Evolutionary conservation across 1,140 invertebrate genomes (phyloP).

Genomic region (Dinoponera quadriceps): DNA sequence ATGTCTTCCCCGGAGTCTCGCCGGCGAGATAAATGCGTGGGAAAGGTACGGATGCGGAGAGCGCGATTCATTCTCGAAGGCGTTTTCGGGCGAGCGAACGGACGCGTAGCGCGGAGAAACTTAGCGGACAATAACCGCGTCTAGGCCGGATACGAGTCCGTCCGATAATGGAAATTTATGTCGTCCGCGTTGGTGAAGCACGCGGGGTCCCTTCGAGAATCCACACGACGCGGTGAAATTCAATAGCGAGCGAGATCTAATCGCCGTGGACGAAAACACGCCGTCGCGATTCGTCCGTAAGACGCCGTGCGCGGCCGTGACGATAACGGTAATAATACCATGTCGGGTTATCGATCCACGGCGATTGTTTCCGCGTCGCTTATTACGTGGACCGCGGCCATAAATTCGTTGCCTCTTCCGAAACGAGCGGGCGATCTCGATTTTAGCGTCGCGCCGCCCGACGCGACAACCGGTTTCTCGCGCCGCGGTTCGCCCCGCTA

Average conservation of each 20-base stretch:
- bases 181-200: constrained; percentile 36
- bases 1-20: background rate
- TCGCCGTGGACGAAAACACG: constrained; percentile 48
- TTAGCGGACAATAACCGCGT: constrained; percentile 63
- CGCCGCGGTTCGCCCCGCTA: background rate
- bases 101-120: background rate
- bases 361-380: constrained; percentile 44
- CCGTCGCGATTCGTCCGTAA: constrained; percentile 47
- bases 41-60: constrained; percentile 2
- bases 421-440: background rate
- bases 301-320: constrained; percentile 22
- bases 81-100: background rate
- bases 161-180: constrained; percentile 76
- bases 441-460: constrained; percentile 8
- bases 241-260: constrained; percentile 71
- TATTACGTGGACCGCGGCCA: background rate
- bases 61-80: constrained; percentile 25
- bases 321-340: constrained; percentile 33
- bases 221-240: constrained; percentile 62
- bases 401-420: constrained; percentile 27
- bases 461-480: background rate
- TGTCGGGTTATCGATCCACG: constrained; percentile 10
- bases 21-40: constrained; percentile 33
- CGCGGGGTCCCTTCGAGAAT: constrained; percentile 9
- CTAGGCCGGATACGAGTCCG: constrained; percentile 63